phyloP scores from a whole-genome alignment of 2,888 invertebrate genomes.

The Epinotia nisella region DNA sequence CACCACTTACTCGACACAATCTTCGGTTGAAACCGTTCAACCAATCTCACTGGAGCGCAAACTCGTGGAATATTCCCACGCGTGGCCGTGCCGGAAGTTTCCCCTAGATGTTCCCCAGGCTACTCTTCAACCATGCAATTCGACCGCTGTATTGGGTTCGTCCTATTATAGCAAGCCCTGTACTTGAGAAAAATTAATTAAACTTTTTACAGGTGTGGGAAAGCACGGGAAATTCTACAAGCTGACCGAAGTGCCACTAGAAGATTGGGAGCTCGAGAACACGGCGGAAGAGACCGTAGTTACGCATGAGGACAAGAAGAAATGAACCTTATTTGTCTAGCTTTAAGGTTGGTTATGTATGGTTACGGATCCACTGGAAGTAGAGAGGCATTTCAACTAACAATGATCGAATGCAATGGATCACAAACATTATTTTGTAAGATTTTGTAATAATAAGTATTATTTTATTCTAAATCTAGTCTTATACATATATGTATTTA shows the following conservation, averaged over 20 bases:
- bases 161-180: too few species aligned
- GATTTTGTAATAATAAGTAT: background rate
- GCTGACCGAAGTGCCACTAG: slow-evolving; percentile 83
- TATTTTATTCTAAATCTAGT: background rate
- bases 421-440: background rate
- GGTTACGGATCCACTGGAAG: background rate
- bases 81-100: too few species aligned
- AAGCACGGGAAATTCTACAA: slow-evolving; percentile 88
- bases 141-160: too few species aligned
- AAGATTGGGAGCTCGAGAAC: slow-evolving; percentile 87
- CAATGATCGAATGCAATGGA: background rate
- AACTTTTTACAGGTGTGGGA: slow-evolving; percentile 82
- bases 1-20: too few species aligned
- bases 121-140: too few species aligned
- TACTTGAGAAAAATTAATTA: too few species aligned
- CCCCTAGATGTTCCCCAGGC: too few species aligned
- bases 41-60: too few species aligned
- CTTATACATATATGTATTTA: too few species aligned
- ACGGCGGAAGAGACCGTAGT: slow-evolving; percentile 62
- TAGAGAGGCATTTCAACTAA: background rate
- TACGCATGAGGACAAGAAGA: slow-evolving; percentile 48
- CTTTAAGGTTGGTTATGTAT: slow-evolving; percentile 15
- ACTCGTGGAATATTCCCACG: too few species aligned
- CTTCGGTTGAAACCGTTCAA: too few species aligned
- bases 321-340: slow-evolving; percentile 46